Percentiles rank a stretch among this genome's conserved stretches.
Evolutionary conservation across 1,140 invertebrate species (phyloP).

Genomic region (Drosophila nebulosa): DNA sequence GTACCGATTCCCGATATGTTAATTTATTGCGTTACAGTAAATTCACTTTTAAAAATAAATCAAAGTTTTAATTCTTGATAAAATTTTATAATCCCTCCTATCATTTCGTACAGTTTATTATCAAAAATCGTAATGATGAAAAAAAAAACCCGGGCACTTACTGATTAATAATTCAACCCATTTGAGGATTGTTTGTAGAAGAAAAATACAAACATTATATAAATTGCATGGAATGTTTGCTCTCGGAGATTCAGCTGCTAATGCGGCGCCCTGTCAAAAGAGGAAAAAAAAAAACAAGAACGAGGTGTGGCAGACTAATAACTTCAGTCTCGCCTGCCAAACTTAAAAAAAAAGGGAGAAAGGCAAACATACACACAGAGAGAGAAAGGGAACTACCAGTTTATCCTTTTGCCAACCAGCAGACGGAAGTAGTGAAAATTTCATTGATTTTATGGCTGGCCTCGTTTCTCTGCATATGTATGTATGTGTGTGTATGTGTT

Average conservation of each 20-base stretch:
- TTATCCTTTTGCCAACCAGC: slow-evolving; percentile 5
- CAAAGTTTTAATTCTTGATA: no score
- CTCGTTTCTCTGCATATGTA: slow-evolving; percentile 42
- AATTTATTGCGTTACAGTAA: no score
- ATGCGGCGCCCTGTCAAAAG: slow-evolving; percentile 16
- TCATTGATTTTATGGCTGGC: slow-evolving; percentile 70
- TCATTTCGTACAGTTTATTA: no score
- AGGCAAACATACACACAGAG: slow-evolving; percentile 50
- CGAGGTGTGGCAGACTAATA: slow-evolving; percentile 67
- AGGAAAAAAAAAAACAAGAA: slow-evolving; percentile 14
- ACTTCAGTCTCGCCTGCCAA: slow-evolving; percentile 51
- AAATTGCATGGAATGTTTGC: slow-evolving; percentile 41
- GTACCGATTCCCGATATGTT: no score
- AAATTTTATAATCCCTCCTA: no score
- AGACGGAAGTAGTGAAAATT: slow-evolving; percentile 72
- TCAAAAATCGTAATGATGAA: no score
- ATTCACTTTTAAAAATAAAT: no score
- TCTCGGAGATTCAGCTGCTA: slow-evolving; percentile 27
- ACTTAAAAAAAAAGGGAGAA: slow-evolving; percentile 34
- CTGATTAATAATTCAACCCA: background rate
- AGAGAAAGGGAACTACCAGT: slow-evolving; percentile 7
- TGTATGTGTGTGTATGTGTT: slow-evolving; percentile 10
- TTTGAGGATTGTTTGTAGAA: background rate
- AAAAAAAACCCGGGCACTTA: no score
- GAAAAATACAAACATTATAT: slow-evolving; percentile 9